Percentiles rank a stretch among this genome's conserved stretches.
phyloP scores from a whole-genome alignment of 2,888 invertebrate genomes.

The Halictus quadricinctus region DNA sequence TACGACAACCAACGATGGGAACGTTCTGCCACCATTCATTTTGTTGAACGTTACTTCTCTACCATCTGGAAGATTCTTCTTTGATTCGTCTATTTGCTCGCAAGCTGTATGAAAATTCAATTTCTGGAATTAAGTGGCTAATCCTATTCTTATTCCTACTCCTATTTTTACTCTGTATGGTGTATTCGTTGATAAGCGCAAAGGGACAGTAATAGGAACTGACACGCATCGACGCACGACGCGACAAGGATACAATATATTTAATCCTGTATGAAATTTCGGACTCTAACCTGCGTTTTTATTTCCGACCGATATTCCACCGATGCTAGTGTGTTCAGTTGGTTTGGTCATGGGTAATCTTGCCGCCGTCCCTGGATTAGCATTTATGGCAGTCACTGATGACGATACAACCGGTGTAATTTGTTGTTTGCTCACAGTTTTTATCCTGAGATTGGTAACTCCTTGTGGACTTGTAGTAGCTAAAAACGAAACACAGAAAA shows the following conservation, averaged over 20 bases:
- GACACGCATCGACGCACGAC: not conserved
- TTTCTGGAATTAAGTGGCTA: not conserved
- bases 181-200: not conserved
- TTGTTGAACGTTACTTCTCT: constrained; percentile 91
- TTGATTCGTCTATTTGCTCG: constrained; percentile 83
- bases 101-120: constrained; percentile 65
- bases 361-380: constrained; percentile 16
- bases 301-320: constrained; percentile 85
- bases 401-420: constrained; percentile 74
- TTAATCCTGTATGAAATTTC: not conserved
- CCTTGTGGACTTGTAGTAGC: constrained; percentile 73
- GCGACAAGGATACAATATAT: not conserved
- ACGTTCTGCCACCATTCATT: constrained; percentile 91
- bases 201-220: too few relatives aligned
- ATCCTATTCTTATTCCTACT: not conserved
- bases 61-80: constrained; percentile 87
- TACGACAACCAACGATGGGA: constrained; percentile 92
- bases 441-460: constrained; percentile 74
- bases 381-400: constrained; percentile 6
- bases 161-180: not conserved
- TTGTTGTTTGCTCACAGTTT: constrained; percentile 66
- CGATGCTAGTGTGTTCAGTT: constrained; percentile 89
- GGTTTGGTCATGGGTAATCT: constrained; percentile 82
- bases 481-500: constrained; percentile 45
- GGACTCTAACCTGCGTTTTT: constrained; percentile 74